Conservation (phyloP, 37 sponge, comb jelly and placozoan genomes). For the Crambe crambe region DNA sequence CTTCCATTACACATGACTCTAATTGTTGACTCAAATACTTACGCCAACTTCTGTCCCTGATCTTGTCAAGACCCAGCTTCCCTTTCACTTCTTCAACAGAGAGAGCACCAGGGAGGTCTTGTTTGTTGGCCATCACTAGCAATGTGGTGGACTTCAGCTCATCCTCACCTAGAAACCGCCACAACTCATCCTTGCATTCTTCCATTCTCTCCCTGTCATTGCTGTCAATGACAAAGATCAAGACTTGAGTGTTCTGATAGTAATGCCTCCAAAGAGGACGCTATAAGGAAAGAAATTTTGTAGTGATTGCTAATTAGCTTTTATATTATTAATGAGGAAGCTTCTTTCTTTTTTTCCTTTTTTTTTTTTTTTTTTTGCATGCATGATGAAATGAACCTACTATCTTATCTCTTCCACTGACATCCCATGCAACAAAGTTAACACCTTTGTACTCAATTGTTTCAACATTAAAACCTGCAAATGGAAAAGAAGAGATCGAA, state of each 20-base stretch:
- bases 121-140: conserved; percentile 91
- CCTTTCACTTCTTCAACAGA: conserved; percentile 49
- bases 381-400: conserved; percentile 27
- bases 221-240: conserved; percentile 90
- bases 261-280: conserved; percentile 89
- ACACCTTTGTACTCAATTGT: conserved; percentile 62
- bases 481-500: background rate
- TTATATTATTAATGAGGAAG: too few relatives aligned
- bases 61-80: conserved; percentile 54
- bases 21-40: too few relatives aligned
- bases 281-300: conserved; percentile 41
- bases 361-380: too few relatives aligned
- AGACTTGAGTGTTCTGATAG: conserved; percentile 73
- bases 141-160: conserved; percentile 49
- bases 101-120: conserved; percentile 91
- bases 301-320: too few relatives aligned
- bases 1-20: too few relatives aligned
- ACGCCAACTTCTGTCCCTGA: conserved; percentile 66
- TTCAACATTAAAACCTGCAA: conserved; percentile 80
- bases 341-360: too few relatives aligned
- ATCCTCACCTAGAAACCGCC: conserved; percentile 56
- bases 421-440: conserved; percentile 77
- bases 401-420: conserved; percentile 79
- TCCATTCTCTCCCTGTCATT: conserved; percentile 83
- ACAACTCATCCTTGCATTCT: conserved; percentile 66